A percentile compares a stretch with the other conserved stretches of the same genome.
Conservation (phyloP, 1,140 invertebrate genomes). For the Samia ricini region DNA sequence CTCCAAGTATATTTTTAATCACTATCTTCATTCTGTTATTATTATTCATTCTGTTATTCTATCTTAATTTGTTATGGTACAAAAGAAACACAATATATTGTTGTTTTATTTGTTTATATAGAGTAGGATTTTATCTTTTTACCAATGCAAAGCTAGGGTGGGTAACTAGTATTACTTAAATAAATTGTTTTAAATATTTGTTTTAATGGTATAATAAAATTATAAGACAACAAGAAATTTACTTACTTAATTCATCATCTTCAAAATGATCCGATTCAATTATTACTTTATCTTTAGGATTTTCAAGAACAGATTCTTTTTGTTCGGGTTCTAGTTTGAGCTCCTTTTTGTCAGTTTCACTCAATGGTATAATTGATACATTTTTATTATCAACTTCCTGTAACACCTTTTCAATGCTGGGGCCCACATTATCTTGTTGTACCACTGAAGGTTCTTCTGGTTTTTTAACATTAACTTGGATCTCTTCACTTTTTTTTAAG, state of each 20-base stretch:
- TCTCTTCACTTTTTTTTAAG: neutral
- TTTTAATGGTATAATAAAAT: too few species aligned
- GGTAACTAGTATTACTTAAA: too few species aligned
- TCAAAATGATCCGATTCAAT: neutral
- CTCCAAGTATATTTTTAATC: too few species aligned
- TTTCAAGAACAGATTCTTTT: slow-evolving; percentile 3
- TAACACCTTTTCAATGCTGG: neutral
- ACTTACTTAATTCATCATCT: slow-evolving; percentile 2
- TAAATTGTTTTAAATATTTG: too few species aligned
- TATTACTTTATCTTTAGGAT: slow-evolving; percentile 1
- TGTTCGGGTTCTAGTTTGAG: neutral
- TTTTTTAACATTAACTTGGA: neutral
- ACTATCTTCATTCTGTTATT: too few species aligned
- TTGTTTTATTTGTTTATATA: too few species aligned
- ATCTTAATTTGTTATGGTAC: too few species aligned
- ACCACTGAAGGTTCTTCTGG: neutral
- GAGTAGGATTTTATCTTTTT: too few species aligned
- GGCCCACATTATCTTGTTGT: neutral
- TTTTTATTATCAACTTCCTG: slow-evolving; percentile 1
- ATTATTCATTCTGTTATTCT: too few species aligned
- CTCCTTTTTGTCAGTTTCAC: neutral
- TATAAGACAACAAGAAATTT: neutral
- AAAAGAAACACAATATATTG: too few species aligned
- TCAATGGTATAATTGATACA: neutral
- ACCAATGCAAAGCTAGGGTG: too few species aligned